Base-by-base conservation (phyloP, 2,113 vertebrate species). In the Paradoxurus hermaphroditus region DNA sequence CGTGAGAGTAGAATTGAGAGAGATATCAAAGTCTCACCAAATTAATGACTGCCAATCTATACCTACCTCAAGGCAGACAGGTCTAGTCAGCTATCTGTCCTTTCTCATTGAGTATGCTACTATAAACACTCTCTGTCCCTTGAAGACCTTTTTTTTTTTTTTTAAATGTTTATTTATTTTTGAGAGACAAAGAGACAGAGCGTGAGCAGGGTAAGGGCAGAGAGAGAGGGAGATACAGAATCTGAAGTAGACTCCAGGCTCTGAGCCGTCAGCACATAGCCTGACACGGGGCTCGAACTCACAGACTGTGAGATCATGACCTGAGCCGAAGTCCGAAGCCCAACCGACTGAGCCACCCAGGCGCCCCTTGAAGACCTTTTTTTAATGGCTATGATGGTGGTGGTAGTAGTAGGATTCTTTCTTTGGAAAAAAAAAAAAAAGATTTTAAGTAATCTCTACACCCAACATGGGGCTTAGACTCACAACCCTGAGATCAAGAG, bases 1-100 rank as follows among this genome's bases (percentile, higher is more conserved):
- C 93, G 56, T 90, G 81, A 90, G 25, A 90, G 59, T 86, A 91
- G 67, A 75, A 77, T 75, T 86, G 39, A 95, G 25, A 21, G 84
- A 46, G 31, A 75, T 10, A 72, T 87, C 51, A 59, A 83, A 91
- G 70, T 91, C n/a, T 95, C 21, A 72, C 62, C 82, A 87, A 91
- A 65, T 31, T 63, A 91, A 78, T 86, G 41, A 63, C 36, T 94
- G 25, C 44, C 21, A 63, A 27, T 82, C 41, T 51, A 88, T 49
- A 84, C 19, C 14, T 41, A 84, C 36, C 84, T 78, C 77, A 88
- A 41, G 62, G 11, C 63, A 77, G 39, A 59, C 8, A 91, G 67
- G 16, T 82, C 46, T 81, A 51, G 29, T 41, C 21, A 70, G 5
- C 68, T 91, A 53, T n/a, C n/a, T 65, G 4, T 75, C 25, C 5